Evolutionary conservation across 1,140 invertebrate genomes (phyloP).

Genomic region (Platyscapa corneri): DNA sequence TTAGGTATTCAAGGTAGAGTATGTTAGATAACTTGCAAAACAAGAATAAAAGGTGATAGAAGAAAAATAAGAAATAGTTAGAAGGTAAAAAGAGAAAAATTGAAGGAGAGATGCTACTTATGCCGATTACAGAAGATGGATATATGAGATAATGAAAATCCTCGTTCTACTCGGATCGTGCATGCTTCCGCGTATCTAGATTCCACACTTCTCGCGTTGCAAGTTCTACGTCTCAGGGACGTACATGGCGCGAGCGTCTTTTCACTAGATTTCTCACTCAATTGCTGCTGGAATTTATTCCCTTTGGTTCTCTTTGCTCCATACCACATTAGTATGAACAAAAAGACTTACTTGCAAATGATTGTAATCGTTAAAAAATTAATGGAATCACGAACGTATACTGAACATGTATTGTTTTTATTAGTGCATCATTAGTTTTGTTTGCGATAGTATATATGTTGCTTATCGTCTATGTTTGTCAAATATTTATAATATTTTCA

Average conservation of each 20-base stretch:
- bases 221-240: conserved; percentile 26
- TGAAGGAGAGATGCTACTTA: conserved; percentile 56
- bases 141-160: conserved; percentile 68
- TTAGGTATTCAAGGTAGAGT: neutral
- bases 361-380: conserved; percentile 39
- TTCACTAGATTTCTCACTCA: conserved; percentile 40
- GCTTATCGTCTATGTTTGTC: too few relatives aligned
- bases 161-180: conserved; percentile 53
- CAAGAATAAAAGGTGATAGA: conserved; percentile 28
- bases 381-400: conserved; percentile 39
- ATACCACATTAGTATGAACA: neutral
- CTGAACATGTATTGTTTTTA: conserved; percentile 14
- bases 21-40: neutral
- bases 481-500: neutral
- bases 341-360: conserved; percentile 19
- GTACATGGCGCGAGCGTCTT: conserved; percentile 44
- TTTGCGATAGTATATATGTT: neutral
- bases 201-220: conserved; percentile 23
- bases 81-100: conserved; percentile 19
- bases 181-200: conserved; percentile 59
- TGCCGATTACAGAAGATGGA: conserved; percentile 67
- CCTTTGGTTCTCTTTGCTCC: neutral
- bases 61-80: conserved; percentile 42
- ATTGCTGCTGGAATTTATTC: conserved; percentile 45
- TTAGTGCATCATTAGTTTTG: neutral